Conservation (phyloP, 2,797 vertebrate species). For the Chelmon rostratus region DNA sequence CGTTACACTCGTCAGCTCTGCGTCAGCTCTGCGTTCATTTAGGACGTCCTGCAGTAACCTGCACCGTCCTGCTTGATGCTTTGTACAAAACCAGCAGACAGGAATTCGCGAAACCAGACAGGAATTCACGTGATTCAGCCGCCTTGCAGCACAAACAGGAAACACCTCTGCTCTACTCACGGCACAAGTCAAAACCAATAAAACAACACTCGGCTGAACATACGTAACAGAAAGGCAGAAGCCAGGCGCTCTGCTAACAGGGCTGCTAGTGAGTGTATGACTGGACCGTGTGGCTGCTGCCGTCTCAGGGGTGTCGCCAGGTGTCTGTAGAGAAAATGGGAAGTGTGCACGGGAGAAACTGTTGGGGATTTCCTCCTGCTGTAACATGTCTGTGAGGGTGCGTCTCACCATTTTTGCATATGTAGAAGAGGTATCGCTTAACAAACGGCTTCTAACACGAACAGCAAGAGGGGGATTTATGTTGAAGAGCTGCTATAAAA, state of each 20-base stretch:
- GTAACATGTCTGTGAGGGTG: neutral
- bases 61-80: neutral
- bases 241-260: conserved; percentile 1
- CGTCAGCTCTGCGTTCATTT: neutral
- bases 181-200: neutral
- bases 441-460: neutral
- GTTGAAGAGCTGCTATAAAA: neutral
- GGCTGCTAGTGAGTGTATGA: neutral
- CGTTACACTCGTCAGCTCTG: neutral
- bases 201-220: neutral
- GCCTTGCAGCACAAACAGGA: neutral
- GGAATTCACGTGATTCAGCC: neutral
- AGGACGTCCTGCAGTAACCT: neutral
- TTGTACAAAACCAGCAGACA: neutral
- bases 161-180: neutral
- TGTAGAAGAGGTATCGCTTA: neutral
- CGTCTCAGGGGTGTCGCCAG: neutral
- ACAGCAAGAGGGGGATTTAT: neutral
- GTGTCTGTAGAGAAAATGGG: conserved; percentile 10
- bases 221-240: neutral
- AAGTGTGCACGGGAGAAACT: conserved; percentile 20
- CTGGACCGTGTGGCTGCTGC: neutral
- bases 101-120: neutral
- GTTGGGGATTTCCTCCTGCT: neutral
- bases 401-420: neutral